Conservation (phyloP, 2,888 invertebrate genomes). For the Sminthurinus aureus region DNA sequence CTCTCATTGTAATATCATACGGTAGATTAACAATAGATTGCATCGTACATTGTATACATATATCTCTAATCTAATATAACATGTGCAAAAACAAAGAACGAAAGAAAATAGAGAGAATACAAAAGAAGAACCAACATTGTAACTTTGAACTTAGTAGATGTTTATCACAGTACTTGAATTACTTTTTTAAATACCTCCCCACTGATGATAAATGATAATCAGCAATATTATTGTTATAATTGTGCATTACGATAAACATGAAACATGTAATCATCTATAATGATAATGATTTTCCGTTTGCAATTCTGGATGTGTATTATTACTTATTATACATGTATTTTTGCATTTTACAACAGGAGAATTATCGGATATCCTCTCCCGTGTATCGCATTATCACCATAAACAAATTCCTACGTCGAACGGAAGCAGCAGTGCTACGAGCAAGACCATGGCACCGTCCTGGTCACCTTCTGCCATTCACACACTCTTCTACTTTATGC, state of each 20-base stretch:
- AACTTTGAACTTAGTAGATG: neutral
- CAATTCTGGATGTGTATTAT: no score
- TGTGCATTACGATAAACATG: neutral
- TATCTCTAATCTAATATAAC: neutral
- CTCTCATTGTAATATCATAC: neutral
- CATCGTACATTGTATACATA: no score
- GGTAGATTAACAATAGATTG: neutral
- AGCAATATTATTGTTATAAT: no score
- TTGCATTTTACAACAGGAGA: constrained; percentile 43
- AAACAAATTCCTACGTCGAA: constrained; percentile 57
- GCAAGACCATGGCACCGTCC: constrained; percentile 53
- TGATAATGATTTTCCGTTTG: no score
- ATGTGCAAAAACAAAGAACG: neutral
- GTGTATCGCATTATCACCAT: constrained; percentile 57
- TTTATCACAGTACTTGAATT: neutral
- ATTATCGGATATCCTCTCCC: constrained; percentile 58
- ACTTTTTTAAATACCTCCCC: neutral
- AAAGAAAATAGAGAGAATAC: neutral
- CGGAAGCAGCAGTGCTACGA: constrained; percentile 46
- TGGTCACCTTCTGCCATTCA: constrained; percentile 74
- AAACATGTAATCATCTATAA: no score
- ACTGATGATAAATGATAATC: no score
- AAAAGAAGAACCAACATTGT: neutral
- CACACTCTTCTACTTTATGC: constrained; percentile 89
- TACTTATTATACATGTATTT: neutral